Base-by-base conservation (phyloP, 2,888 invertebrate species). In the Caenorhabditis afra region DNA sequence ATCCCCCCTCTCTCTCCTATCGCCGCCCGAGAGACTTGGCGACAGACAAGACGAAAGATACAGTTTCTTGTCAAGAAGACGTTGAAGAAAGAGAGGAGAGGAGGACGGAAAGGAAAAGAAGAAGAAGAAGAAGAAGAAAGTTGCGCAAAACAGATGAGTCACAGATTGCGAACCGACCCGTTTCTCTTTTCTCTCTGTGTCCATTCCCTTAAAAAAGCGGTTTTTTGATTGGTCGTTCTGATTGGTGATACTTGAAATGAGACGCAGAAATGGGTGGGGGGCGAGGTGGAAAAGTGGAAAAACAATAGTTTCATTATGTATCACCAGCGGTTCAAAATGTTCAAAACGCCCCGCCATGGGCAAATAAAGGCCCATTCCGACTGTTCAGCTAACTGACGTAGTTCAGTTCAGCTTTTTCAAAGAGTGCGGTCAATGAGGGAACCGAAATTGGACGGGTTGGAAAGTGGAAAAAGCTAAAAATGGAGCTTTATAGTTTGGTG, bases 71-170 rank as follows among this genome's bases (percentile, higher is more conserved):
- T 11, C 20, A 18, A 53, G 45, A 29, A 52, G 52, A 39, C 52
- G 53, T 41, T n/a, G 29, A 29, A 29, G 29, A 29, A 29, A 29
- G 29, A 7, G 7, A 29, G 44, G 47, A 55, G 61, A 61, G 44
- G 55, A 55, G 47, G 44, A 53, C 50, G 47, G 45, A 47, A 45
- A 61, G 41, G 55, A 35, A n/a, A 55, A 57, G 45, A 57, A 59
- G 47, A 39, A 37, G 62, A 71, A 71, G n/a, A 55, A 57, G 45
- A 57, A 59, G 47, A 39, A 37, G 62, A 71, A 71, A 71, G 71
- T 71, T 71, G 71, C 71, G 71, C 62, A 64, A 64, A 71, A 62
- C 71, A 71, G 53, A 71, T 71, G 71, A 71, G 62, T 71, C 71
- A 71, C 53, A 52, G 59, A 68, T 62, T 70, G 53, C 41, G 14